Evolutionary conservation across 2,888 invertebrate genomes (phyloP).

Genomic region (Blera fallax): DNA sequence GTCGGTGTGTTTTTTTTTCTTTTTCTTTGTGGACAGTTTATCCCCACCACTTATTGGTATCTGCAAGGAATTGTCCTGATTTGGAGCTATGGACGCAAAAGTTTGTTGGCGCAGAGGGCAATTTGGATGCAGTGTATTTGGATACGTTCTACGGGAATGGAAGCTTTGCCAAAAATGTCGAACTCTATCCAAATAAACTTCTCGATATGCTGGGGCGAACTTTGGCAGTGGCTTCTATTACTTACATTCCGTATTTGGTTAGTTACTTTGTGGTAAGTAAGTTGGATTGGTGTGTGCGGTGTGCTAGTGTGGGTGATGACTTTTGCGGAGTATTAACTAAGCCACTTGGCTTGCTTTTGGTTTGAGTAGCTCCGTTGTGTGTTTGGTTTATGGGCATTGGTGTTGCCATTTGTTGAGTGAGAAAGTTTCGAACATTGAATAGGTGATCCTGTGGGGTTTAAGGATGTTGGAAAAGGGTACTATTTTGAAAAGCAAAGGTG

Average conservation of each 20-base stretch:
- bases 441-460: too few species aligned
- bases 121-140: slow-evolving; percentile 79
- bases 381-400: too few species aligned
- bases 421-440: too few species aligned
- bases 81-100: slow-evolving; percentile 81
- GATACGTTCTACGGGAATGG: slow-evolving; percentile 78
- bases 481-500: too few species aligned
- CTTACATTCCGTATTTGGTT: slow-evolving; percentile 80
- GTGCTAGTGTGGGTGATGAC: neutral
- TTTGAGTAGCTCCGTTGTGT: neutral
- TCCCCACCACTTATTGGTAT: slow-evolving; percentile 80
- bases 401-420: too few species aligned
- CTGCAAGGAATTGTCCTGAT: slow-evolving; percentile 75
- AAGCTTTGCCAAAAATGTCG: slow-evolving; percentile 77
- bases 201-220: slow-evolving; percentile 78
- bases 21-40: slow-evolving; percentile 75
- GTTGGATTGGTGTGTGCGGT: slow-evolving; percentile 15
- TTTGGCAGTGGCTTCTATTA: slow-evolving; percentile 79
- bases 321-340: neutral
- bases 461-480: too few species aligned
- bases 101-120: slow-evolving; percentile 78
- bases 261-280: slow-evolving; percentile 80
- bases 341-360: neutral
- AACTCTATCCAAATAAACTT: slow-evolving; percentile 81
- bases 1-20: neutral